Evolutionary conservation across 2,797 vertebrate species (phyloP).

Genomic region (Typhlichthys subterraneus): DNA sequence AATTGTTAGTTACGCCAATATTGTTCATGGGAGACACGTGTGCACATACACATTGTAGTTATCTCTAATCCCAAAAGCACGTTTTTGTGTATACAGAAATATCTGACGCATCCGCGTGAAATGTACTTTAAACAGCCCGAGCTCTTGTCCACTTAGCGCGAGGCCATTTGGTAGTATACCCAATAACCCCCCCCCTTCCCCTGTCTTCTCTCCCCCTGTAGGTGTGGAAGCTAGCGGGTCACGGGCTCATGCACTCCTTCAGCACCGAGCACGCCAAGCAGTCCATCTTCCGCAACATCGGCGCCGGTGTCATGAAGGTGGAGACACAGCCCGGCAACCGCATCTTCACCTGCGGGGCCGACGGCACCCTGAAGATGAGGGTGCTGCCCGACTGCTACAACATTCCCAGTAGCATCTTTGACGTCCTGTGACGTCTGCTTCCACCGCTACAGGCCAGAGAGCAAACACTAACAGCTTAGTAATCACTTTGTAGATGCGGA

Average conservation of each 20-base stretch:
- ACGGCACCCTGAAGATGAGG: constrained; percentile 96
- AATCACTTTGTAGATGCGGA: constrained; percentile 56
- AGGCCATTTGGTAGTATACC: background rate
- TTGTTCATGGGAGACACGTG: no score
- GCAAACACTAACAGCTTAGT: constrained; percentile 34
- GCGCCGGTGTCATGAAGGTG: constrained; percentile 94
- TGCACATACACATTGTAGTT: no score
- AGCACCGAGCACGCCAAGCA: constrained; percentile 96
- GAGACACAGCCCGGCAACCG: constrained; percentile 89
- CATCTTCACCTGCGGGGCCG: constrained; percentile 97
- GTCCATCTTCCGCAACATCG: constrained; percentile 97
- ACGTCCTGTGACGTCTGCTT: constrained; percentile 81
- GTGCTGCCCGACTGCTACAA: constrained; percentile 92
- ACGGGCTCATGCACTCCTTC: constrained; percentile 93
- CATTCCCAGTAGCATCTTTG: constrained; percentile 86
- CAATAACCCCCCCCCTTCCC: background rate
- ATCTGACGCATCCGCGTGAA: no score
- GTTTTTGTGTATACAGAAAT: no score
- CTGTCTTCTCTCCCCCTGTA: constrained; percentile 49
- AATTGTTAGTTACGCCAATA: no score
- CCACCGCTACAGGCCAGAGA: constrained; percentile 39
- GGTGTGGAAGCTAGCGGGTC: constrained; percentile 93
- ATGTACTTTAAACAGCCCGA: no score
- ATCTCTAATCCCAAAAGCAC: no score
- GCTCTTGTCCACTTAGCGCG: no score